A percentile compares a stretch with the other conserved stretches of the same genome.
Conservation (phyloP, 2,113 vertebrate genomes). For the Gasterosteus aculeatus region DNA sequence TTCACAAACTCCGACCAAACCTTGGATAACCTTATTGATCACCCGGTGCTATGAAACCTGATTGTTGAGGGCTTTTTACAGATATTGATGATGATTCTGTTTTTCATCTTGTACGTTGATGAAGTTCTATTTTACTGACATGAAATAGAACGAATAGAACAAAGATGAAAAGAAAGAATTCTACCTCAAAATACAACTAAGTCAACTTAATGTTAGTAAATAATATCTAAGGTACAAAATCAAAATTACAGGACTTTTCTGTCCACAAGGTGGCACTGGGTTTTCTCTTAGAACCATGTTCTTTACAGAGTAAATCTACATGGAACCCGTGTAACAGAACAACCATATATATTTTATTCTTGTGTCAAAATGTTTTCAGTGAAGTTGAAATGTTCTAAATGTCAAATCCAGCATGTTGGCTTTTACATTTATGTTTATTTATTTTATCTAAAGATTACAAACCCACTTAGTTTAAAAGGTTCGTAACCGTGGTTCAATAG, state of each 20-base stretch:
- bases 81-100: not conserved
- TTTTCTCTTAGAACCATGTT: not conserved
- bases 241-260: not conserved
- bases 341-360: too few species aligned
- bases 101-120: conserved; percentile 7
- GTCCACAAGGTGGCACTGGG: not conserved
- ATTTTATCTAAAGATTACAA: too few species aligned
- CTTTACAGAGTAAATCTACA: too few species aligned
- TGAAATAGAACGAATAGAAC: not conserved
- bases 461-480: too few species aligned
- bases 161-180: conserved; percentile 24
- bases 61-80: conserved; percentile 37
- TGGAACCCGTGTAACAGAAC: too few species aligned
- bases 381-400: too few species aligned
- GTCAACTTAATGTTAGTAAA: not conserved
- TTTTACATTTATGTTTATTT: too few species aligned
- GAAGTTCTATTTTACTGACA: not conserved
- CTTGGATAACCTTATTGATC: conserved; percentile 50
- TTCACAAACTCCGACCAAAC: conserved; percentile 60
- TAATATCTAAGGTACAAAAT: conserved; percentile 31
- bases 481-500: too few species aligned
- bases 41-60: conserved; percentile 58
- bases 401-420: too few species aligned
- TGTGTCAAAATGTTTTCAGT: too few species aligned
- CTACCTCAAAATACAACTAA: conserved; percentile 55